Evolutionary conservation across 2,113 vertebrate species (phyloP).

Genomic region (Callocephalon fimbriatum): DNA sequence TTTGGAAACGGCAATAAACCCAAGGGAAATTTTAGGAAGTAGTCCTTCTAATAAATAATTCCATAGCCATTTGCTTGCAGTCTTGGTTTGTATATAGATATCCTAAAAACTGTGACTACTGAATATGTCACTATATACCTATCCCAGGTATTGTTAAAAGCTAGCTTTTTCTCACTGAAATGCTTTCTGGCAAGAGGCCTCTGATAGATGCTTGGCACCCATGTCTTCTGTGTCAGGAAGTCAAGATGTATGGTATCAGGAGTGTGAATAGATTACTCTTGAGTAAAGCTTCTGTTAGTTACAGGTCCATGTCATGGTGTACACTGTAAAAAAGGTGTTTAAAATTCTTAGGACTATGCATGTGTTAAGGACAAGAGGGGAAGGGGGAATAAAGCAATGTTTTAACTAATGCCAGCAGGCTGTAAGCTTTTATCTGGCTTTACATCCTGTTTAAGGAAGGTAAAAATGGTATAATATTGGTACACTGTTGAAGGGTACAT

Average conservation of each 20-base stretch:
- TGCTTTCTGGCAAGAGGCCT: background rate
- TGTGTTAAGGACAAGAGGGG: background rate
- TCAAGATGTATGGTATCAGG: background rate
- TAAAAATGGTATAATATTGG: background rate
- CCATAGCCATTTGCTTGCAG: background rate
- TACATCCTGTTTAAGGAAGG: background rate
- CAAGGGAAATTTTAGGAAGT: background rate
- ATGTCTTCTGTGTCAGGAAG: background rate
- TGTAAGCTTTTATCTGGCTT: background rate
- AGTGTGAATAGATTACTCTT: background rate
- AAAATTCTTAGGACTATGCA: background rate
- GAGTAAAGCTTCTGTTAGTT: background rate
- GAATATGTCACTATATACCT: background rate
- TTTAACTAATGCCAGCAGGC: background rate
- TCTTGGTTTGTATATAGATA: background rate
- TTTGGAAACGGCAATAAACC: background rate
- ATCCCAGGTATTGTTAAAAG: background rate
- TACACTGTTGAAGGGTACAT: background rate
- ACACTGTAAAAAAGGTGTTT: background rate
- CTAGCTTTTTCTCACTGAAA: background rate
- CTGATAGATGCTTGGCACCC: background rate
- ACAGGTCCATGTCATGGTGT: background rate
- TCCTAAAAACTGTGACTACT: background rate
- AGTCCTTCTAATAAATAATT: background rate
- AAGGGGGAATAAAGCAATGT: background rate